Evolutionary conservation across 2,113 vertebrate species (phyloP).

Genomic region (Gyps fulvus): DNA sequence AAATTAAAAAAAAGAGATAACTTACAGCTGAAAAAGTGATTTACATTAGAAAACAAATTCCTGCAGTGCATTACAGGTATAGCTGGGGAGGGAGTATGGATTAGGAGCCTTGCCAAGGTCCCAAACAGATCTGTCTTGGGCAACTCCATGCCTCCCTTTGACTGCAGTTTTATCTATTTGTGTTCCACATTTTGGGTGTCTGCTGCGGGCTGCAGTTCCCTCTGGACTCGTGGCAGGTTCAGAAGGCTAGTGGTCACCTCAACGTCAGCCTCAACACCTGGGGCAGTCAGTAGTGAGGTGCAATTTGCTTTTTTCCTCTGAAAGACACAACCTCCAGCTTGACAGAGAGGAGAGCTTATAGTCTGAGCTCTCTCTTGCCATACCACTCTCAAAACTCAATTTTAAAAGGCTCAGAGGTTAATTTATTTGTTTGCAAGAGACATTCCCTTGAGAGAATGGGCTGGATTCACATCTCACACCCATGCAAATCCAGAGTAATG

Average conservation of each 20-base stretch:
- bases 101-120: background rate
- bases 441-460: background rate
- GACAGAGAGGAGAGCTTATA: background rate
- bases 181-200: background rate
- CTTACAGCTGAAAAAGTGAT: background rate
- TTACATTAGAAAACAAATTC: background rate
- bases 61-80: background rate
- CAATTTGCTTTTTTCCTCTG: background rate
- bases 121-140: background rate
- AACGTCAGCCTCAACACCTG: background rate
- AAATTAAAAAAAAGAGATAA: background rate
- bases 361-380: background rate
- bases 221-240: background rate
- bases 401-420: background rate
- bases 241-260: background rate
- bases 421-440: background rate
- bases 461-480: background rate
- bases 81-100: background rate
- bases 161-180: background rate
- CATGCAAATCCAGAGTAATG: background rate
- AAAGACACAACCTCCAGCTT: background rate
- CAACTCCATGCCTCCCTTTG: background rate
- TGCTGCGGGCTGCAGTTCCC: background rate
- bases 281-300: background rate
- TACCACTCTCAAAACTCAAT: background rate